Evolutionary conservation across 1,140 invertebrate species (phyloP).

Genomic region (Drosophila murphyi): DNA sequence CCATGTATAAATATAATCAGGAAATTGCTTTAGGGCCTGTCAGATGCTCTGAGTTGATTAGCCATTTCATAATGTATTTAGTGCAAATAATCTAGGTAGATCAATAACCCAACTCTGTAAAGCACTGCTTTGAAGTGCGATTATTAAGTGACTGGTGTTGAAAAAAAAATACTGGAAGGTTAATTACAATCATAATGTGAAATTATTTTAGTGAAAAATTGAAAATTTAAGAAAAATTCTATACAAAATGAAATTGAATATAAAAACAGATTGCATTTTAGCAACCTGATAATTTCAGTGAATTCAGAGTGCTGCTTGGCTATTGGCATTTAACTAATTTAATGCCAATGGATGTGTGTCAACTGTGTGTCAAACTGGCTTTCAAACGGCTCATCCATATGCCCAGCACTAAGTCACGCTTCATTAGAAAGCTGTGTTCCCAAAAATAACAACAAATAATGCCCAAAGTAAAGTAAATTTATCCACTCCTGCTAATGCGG

Average conservation of each 20-base stretch:
- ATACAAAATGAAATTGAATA: no score
- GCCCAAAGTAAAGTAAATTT: slow-evolving; percentile 6
- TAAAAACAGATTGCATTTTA: not conserved
- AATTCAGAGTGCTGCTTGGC: slow-evolving; percentile 9
- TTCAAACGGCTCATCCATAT: slow-evolving; percentile 57
- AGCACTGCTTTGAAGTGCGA: no score
- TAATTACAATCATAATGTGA: no score
- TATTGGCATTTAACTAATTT: slow-evolving; percentile 35
- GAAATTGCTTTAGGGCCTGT: slow-evolving; percentile 74
- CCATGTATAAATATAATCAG: slow-evolving; percentile 59
- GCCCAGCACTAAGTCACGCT: slow-evolving; percentile 59
- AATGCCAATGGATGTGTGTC: slow-evolving; percentile 57
- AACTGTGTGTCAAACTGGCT: slow-evolving; percentile 40
- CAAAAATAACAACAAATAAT: slow-evolving; percentile 33
- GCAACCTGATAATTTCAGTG: slow-evolving; percentile 1
- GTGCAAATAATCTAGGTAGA: slow-evolving; percentile 51
- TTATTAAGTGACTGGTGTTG: not conserved
- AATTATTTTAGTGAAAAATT: no score
- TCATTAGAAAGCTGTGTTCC: slow-evolving; percentile 66
- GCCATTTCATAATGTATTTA: slow-evolving; percentile 63
- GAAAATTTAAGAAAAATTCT: no score
- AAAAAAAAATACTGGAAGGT: not conserved
- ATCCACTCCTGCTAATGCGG: slow-evolving; percentile 21
- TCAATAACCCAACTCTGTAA: slow-evolving; percentile 9
- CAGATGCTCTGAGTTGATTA: slow-evolving; percentile 72